A percentile compares a stretch with the other conserved stretches of the same genome.
These are phyloP conservation scores for Tubiluchus corallicola DNA, from an alignment of 2,888 invertebrate species.

Conservation along the genomic window DNA sequence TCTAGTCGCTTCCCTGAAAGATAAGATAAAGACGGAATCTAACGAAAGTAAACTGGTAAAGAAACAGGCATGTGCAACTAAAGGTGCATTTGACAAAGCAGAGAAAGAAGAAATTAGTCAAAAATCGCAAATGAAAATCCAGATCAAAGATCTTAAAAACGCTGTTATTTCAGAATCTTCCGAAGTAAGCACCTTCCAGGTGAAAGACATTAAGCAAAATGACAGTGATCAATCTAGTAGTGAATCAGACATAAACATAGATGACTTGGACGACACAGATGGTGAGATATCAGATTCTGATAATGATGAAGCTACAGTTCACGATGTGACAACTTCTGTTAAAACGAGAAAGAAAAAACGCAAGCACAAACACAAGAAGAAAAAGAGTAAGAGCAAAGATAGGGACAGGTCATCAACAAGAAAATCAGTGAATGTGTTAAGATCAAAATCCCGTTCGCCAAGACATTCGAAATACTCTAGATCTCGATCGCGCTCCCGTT, in stretches of 20 bases:
- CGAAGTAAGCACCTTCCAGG: neutral
- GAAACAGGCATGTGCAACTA: neutral
- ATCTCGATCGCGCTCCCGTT: neutral
- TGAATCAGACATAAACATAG: neutral
- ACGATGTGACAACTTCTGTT: conserved; percentile 5
- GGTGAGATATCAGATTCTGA: conserved; percentile 7
- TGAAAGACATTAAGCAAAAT: neutral
- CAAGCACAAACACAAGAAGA: neutral
- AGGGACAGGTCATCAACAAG: too few species aligned
- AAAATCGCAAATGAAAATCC: neutral
- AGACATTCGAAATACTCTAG: neutral
- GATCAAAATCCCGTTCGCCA: neutral
- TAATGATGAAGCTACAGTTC: conserved; percentile 5
- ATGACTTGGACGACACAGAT: conserved; percentile 4
- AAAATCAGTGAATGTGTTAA: too few species aligned
- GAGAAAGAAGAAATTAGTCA: neutral
- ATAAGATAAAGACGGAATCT: too few species aligned
- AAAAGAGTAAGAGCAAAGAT: neutral
- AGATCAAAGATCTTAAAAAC: neutral
- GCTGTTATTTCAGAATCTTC: neutral
- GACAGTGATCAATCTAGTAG: neutral
- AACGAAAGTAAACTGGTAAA: neutral
- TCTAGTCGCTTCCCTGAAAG: too few species aligned
- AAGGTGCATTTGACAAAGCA: neutral
- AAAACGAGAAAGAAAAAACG: neutral